These are phyloP conservation scores for Brachymystax lenok DNA, from an alignment of 2,797 vertebrate genomes.

Conservation along the genomic window DNA sequence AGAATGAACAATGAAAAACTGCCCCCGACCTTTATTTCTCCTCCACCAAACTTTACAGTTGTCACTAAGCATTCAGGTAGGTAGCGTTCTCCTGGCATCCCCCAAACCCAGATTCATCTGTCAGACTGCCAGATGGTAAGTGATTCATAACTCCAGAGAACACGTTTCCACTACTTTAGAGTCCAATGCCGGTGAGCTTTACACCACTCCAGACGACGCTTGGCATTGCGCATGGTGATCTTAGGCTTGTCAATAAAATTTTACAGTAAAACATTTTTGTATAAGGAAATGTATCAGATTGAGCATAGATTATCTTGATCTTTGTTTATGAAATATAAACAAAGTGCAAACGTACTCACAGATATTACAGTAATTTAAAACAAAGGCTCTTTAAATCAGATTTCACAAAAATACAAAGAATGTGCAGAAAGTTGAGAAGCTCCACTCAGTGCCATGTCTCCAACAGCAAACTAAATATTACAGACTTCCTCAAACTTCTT, in stretches of 20 bases:
- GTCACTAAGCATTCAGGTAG: too few species aligned
- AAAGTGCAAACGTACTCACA: conserved; percentile 50
- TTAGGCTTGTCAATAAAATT: neutral
- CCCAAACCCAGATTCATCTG: too few species aligned
- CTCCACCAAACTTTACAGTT: too few species aligned
- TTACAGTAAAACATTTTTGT: conserved; percentile 43
- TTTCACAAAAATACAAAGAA: conserved; percentile 14
- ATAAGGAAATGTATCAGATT: conserved; percentile 50
- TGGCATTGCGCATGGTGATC: too few species aligned
- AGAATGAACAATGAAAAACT: too few species aligned
- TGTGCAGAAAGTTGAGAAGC: conserved; percentile 35
- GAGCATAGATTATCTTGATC: conserved; percentile 29
- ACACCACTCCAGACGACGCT: too few species aligned
- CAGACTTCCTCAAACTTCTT: neutral
- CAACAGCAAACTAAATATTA: neutral
- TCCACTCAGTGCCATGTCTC: neutral
- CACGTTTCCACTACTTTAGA: too few species aligned
- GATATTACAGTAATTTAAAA: conserved; percentile 47
- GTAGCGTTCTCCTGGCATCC: too few species aligned
- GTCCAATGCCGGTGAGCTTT: too few species aligned
- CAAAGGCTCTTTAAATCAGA: neutral
- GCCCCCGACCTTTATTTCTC: too few species aligned
- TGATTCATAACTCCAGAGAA: too few species aligned
- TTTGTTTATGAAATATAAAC: conserved; percentile 38
- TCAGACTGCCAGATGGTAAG: too few species aligned